Evolutionary conservation across 2,888 invertebrate genomes (phyloP), one percentile per base, ranked within the genome.

Genomic region (Tiliacea aurago): DNA sequence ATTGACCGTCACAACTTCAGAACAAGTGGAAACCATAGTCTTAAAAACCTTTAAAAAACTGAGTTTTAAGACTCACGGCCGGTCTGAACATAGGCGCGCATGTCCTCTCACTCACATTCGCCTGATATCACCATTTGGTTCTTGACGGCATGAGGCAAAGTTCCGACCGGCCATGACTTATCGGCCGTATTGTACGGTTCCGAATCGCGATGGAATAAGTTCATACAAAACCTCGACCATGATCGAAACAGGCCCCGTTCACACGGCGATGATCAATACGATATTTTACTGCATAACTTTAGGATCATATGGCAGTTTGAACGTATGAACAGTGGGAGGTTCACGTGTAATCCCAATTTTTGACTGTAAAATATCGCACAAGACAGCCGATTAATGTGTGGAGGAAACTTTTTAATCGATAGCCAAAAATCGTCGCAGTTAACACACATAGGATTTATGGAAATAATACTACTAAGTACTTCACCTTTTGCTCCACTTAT

Each of bases 391-490:
- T 41, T 7, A 13, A 41, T 37, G 9, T 7, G n/a, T 23, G 11
- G 18, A 6, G 28, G 43, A 4, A 13, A 62, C 51, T 20, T 28
- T 20, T 15, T 13, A 15, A 28, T 47, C 20, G 28, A 63, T n/a
- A 7, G 5, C 28, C 9, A 63, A 47, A 47, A 0, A 33, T n/a
- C 9, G 4, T 63, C 28, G 15, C 33, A 33, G 15, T 33, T 33
- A 20, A 47, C 47, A 64, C 6, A 15, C n/a, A 33, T 18, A 41
- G 9, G 13, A 61, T 76, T 47, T 43, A 45, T 45, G 15, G 23
- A 28, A 58, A 68, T 61, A 55, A 70, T 28, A 61, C 10, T 72
- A 83, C 11, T 80, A 84, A 84, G 86, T 83, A 85, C 86, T 63
- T 56, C 11, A 70, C 56, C 37, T 72, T 70, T 59, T 28, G 13